Evolutionary conservation across 1,140 invertebrate genomes (phyloP).

Genomic region (Halictus rubicundus): DNA sequence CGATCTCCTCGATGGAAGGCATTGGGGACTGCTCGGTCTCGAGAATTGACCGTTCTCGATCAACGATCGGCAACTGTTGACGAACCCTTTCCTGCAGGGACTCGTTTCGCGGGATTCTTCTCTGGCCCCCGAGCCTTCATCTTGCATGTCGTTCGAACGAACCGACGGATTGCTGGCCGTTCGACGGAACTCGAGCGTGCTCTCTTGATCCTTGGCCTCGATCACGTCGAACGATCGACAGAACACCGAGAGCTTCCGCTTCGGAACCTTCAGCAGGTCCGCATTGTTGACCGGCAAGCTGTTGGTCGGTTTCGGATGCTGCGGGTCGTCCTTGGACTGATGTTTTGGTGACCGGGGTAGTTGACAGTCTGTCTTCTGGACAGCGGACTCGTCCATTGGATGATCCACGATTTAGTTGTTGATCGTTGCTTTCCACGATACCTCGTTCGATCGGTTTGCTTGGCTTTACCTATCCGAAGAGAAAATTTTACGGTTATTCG

Average conservation of each 20-base stretch:
- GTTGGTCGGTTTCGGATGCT: background rate
- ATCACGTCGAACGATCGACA: slow-evolving; percentile 64
- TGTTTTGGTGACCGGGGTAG: background rate
- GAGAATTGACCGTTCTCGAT: slow-evolving; percentile 36
- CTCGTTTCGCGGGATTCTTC: background rate
- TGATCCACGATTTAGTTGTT: background rate
- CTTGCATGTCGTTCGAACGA: background rate
- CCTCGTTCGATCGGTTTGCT: background rate
- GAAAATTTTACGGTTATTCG: background rate
- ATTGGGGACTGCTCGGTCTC: background rate
- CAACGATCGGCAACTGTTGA: slow-evolving; percentile 11
- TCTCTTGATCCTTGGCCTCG: slow-evolving; percentile 11
- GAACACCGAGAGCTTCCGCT: slow-evolving; percentile 67
- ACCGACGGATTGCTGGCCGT: slow-evolving; percentile 24
- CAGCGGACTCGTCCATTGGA: slow-evolving; percentile 20
- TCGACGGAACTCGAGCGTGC: slow-evolving; percentile 17
- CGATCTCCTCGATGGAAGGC: background rate
- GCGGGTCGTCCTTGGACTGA: background rate
- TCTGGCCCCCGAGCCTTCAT: background rate
- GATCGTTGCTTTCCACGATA: background rate
- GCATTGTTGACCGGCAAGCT: background rate
- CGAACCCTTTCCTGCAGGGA: slow-evolving; percentile 8
- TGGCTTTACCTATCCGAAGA: background rate
- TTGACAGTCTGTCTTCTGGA: too few species aligned
- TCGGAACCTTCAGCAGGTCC: slow-evolving; percentile 24